Percentiles rank a stretch among this genome's conserved stretches.
phyloP scores from a whole-genome alignment of 2,113 vertebrate genomes.

The Scomber scombrus region DNA sequence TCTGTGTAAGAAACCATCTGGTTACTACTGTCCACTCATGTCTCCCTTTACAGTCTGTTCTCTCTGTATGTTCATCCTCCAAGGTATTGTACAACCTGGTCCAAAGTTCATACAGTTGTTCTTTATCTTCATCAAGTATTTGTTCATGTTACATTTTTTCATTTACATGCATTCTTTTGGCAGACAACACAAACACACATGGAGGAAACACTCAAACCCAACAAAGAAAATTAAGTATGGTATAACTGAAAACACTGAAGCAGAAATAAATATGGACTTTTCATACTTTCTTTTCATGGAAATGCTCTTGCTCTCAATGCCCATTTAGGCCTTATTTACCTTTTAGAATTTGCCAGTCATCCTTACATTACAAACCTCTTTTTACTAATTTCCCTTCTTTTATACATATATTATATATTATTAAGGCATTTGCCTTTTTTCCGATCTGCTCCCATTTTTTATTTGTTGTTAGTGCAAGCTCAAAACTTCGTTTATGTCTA shows the following conservation, averaged over 20 bases:
- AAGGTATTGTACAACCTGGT: background rate
- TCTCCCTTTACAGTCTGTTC: background rate
- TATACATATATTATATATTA: background rate
- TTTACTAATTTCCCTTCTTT: too few relatives aligned
- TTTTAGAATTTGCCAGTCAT: too few relatives aligned
- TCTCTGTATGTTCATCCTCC: too few relatives aligned
- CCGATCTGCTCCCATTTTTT: background rate
- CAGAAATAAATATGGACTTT: too few relatives aligned
- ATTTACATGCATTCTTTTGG: background rate
- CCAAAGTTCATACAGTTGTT: background rate
- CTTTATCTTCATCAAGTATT: background rate
- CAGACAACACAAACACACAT: too few relatives aligned
- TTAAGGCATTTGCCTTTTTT: background rate
- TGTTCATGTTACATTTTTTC: background rate
- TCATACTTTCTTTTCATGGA: too few relatives aligned
- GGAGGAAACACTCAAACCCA: too few relatives aligned
- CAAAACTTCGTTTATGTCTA: background rate
- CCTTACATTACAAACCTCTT: too few relatives aligned
- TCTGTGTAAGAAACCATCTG: too few relatives aligned
- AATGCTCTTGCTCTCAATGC: too few relatives aligned
- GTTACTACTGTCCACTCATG: too few relatives aligned
- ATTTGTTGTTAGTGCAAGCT: background rate
- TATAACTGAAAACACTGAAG: background rate
- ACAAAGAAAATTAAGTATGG: background rate
- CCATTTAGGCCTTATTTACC: too few relatives aligned